A percentile compares a stretch with the other conserved stretches of the same genome.
Conservation (phyloP, 1,140 invertebrate species). For the Triops cancriformis region DNA sequence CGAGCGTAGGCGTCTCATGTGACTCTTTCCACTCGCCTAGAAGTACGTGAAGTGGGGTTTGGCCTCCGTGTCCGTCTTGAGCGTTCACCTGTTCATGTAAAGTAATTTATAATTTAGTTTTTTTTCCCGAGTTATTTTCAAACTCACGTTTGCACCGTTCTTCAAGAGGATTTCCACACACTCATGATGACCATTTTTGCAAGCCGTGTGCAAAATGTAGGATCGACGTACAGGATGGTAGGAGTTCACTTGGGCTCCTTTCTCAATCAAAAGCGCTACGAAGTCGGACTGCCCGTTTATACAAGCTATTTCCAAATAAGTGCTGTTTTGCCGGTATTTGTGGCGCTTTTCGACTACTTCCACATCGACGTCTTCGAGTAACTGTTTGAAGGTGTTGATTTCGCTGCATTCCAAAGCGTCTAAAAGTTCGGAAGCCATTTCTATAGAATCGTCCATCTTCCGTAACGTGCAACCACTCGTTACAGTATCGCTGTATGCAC, state of each 20-base stretch:
- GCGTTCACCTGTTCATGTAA: constrained; percentile 11
- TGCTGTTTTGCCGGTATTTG: constrained; percentile 42
- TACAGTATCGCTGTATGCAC: too few relatives aligned
- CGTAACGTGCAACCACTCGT: too few relatives aligned
- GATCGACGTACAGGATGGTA: not conserved
- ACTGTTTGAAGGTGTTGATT: not conserved
- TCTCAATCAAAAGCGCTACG: constrained; percentile 35
- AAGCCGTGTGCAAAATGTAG: constrained; percentile 18
- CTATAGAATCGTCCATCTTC: too few relatives aligned
- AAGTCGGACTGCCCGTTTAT: constrained; percentile 41
- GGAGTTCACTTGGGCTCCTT: constrained; percentile 15
- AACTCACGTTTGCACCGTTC: constrained; percentile 20
- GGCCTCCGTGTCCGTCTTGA: not conserved
- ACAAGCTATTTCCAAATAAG: constrained; percentile 46
- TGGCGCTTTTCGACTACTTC: constrained; percentile 42
- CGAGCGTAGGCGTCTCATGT: not conserved
- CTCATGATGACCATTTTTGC: constrained; percentile 9
- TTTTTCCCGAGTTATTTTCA: not conserved
- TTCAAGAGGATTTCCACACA: constrained; percentile 5
- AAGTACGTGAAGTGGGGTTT: constrained; percentile 24
- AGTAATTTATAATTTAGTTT: not conserved
- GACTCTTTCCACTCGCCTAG: constrained; percentile 20
- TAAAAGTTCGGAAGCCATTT: not conserved
- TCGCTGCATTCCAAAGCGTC: not conserved
- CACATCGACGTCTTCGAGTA: not conserved